Percentiles rank a stretch among this genome's conserved stretches.
These are phyloP conservation scores for Lindbergichthys nudifrons DNA, from an alignment of 2,797 vertebrate species.

Conservation along the genomic window DNA sequence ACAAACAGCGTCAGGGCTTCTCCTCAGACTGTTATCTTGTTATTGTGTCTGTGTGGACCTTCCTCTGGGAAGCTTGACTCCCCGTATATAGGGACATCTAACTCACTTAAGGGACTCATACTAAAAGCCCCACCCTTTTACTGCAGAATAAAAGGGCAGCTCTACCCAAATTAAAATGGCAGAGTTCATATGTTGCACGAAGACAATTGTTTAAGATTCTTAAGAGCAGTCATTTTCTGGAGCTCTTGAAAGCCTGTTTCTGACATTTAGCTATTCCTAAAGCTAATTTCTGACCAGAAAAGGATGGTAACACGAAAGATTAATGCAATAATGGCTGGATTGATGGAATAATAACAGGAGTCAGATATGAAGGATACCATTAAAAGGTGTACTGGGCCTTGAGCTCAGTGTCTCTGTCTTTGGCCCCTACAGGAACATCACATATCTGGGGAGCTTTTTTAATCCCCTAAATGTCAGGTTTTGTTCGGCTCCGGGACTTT, in stretches of 20 bases:
- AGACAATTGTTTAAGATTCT: constrained; percentile 9
- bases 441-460: constrained; percentile 5
- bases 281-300: constrained; percentile 27
- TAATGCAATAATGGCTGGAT: constrained; percentile 29
- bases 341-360: constrained; percentile 44
- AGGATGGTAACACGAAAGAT: constrained; percentile 5
- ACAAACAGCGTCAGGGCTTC: constrained; percentile 63
- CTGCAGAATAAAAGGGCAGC: constrained; percentile 67
- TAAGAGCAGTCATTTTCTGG: constrained; percentile 18
- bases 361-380: constrained; percentile 29
- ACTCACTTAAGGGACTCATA: constrained; percentile 55
- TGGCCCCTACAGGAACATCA: neutral
- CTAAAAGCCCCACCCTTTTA: constrained; percentile 58
- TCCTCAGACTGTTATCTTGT: constrained; percentile 79
- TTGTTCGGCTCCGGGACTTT: constrained; percentile 14
- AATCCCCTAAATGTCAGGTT: constrained; percentile 16
- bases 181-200: constrained; percentile 38
- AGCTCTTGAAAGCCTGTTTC: constrained; percentile 29
- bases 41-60: constrained; percentile 65
- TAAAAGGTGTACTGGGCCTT: neutral
- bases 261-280: constrained; percentile 27
- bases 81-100: constrained; percentile 47
- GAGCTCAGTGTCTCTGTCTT: constrained; percentile 7
- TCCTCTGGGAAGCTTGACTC: constrained; percentile 59
- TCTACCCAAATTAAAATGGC: constrained; percentile 39